Base-by-base conservation (phyloP, 2,888 invertebrate genomes). In the Resseliella maxima region DNA sequence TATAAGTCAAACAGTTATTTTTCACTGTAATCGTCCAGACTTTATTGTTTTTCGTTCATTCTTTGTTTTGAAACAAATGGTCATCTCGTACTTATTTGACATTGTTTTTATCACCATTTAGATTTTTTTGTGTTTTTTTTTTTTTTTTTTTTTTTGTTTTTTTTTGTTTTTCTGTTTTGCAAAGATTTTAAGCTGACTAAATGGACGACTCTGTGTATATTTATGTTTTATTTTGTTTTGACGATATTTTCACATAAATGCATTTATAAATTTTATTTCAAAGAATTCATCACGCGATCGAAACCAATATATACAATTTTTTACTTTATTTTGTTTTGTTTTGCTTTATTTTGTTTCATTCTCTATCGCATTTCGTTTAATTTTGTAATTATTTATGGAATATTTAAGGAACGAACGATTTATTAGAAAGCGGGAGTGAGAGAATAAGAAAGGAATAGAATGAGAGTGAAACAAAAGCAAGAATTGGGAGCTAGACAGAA, bases 261-360 rank as follows among this genome's bases (percentile, higher is more conserved):
- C 31, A 72, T 72, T 72, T 35, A 27, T n/a, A 59, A 72, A 31
- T 31, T 15, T n/a, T 35, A 31, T 31, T 72, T 3, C 27, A 6
- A 72, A 72, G 72, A 72, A 72, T 15, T 35, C 72, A 72, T 72
- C 27, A 31, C 35, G 72, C 72, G 18, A 72, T 72, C 72, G 72
- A 72, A 72, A 72, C 31, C 72, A 72, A 72, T 72, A 35, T 59
- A n/a, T 24, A 8, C 6, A 8, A 12, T 41, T 41, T 12, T 41
- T 12, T 41, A 5, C 12, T 12, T 41, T 41, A 5, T 8, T 41
- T 12, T 41, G 6, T 41, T n/a, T n/a, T n/a, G n/a, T n/a, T n/a
- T n/a, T n/a, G n/a, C n/a, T n/a, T n/a, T n/a, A n/a, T 24, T 59
- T 18, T 50, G 5, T 59, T 6, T 24, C 72, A 3, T n/a, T 31